Percentiles rank a stretch among this genome's conserved stretches.
These are phyloP conservation scores for Alcedo quadribrachys DNA, from an alignment of 2,797 vertebrate genomes.

Conservation along the genomic window DNA sequence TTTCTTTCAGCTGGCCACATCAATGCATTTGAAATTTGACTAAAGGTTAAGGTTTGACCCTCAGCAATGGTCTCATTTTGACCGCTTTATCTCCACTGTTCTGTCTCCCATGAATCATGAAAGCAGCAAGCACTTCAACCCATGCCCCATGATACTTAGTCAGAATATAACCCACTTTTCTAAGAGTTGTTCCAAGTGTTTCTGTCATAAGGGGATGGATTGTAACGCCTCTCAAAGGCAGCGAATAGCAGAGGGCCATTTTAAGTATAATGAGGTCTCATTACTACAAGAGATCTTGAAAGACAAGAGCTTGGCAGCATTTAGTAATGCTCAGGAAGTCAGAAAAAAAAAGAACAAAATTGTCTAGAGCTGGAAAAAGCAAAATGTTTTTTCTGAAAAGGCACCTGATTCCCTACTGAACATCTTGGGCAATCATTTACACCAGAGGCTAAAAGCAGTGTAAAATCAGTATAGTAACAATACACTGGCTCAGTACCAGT, in stretches of 20 bases:
- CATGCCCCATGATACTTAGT: not conserved
- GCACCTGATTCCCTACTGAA: not conserved
- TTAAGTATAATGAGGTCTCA: constrained; percentile 46
- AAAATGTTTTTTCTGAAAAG: constrained; percentile 42
- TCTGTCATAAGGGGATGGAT: not conserved
- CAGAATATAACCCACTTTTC: constrained; percentile 2
- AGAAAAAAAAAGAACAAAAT: constrained; percentile 26
- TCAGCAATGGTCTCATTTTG: not conserved
- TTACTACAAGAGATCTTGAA: constrained; percentile 60
- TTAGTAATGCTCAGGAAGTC: constrained; percentile 54
- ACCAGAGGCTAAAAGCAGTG: not conserved
- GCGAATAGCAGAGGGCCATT: constrained; percentile 17
- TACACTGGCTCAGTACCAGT: not conserved
- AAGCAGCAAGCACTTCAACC: not conserved
- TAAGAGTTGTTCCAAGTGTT: not conserved
- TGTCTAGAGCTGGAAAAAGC: constrained; percentile 5
- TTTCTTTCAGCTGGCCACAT: not conserved
- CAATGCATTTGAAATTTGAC: not conserved
- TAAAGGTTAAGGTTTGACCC: not conserved
- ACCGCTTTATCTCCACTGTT: not conserved
- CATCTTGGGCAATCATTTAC: not conserved
- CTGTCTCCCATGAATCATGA: not conserved
- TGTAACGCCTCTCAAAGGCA: not conserved
- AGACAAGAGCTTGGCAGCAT: constrained; percentile 36
- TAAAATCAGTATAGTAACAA: not conserved